Conservation (phyloP, 2,113 vertebrate species). For the Spilogale gracilis region DNA sequence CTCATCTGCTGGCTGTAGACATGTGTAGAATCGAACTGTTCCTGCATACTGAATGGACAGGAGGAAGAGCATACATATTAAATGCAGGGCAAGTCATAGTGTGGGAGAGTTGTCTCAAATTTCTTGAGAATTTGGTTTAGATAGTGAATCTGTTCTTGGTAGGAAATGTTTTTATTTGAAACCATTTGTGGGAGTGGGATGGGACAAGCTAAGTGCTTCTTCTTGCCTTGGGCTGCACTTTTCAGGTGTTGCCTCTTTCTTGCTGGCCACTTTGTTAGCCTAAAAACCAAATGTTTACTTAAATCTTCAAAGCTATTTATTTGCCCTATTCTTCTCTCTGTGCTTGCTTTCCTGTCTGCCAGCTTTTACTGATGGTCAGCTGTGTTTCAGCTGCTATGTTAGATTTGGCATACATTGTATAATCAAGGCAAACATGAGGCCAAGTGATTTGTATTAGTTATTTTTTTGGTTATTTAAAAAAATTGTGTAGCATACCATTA, state of each 20-base stretch:
- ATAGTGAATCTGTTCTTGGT: conserved; percentile 69
- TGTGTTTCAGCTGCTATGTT: background rate
- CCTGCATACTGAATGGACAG: conserved; percentile 1
- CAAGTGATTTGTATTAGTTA: background rate
- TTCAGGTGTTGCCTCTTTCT: background rate
- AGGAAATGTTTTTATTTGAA: conserved; percentile 51
- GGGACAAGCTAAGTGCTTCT: background rate
- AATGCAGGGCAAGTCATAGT: conserved; percentile 58
- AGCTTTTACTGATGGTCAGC: background rate
- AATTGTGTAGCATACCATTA: background rate
- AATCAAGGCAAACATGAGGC: background rate
- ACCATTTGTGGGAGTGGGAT: background rate
- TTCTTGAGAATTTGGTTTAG: conserved; percentile 76
- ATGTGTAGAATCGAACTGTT: conserved; percentile 72
- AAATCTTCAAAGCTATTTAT: background rate
- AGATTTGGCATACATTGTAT: background rate
- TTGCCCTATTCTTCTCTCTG: background rate
- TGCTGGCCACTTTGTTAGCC: background rate
- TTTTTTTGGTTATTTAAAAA: conserved; percentile 3
- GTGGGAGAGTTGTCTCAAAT: conserved; percentile 66
- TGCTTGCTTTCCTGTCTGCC: too few species aligned
- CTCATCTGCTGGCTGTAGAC: conserved; percentile 68
- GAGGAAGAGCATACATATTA: conserved; percentile 75
- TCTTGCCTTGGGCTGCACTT: background rate
- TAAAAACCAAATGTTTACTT: background rate